Conservation (phyloP, 2,888 invertebrate species). For the Tetheella fluctuosa region DNA sequence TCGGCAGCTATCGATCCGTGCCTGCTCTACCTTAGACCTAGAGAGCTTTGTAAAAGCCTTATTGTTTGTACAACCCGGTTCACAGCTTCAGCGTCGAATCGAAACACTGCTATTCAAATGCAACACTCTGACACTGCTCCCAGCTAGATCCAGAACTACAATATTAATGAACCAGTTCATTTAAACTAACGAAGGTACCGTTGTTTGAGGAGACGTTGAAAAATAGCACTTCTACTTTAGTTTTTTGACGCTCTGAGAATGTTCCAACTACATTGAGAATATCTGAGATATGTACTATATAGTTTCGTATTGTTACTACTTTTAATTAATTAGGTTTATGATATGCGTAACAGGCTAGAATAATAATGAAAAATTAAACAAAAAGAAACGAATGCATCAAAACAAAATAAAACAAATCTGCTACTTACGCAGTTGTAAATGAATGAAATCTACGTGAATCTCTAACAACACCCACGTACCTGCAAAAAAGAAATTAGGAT, state of each 20-base stretch:
- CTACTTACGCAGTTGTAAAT: slow-evolving; percentile 73
- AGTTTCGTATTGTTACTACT: background rate
- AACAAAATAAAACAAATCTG: slow-evolving; percentile 60
- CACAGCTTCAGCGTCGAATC: slow-evolving; percentile 44
- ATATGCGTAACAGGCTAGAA: slow-evolving; percentile 4
- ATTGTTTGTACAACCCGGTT: slow-evolving; percentile 58
- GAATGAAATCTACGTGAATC: slow-evolving; percentile 68
- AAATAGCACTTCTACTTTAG: slow-evolving; percentile 42
- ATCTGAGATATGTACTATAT: slow-evolving; percentile 25
- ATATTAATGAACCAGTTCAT: slow-evolving; percentile 51
- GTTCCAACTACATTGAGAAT: slow-evolving; percentile 40
- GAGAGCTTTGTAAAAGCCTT: slow-evolving; percentile 52
- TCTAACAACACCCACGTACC: slow-evolving; percentile 78
- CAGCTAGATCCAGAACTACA: slow-evolving; percentile 41
- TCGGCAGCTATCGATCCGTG: slow-evolving; percentile 37
- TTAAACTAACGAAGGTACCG: slow-evolving; percentile 37
- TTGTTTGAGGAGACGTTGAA: slow-evolving; percentile 34
- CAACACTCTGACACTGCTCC: slow-evolving; percentile 46
- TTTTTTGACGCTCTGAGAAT: slow-evolving; percentile 53
- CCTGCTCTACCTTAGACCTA: slow-evolving; percentile 37
- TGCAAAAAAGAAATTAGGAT: slow-evolving; percentile 52
- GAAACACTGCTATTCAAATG: slow-evolving; percentile 54
- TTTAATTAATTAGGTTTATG: slow-evolving; percentile 21
- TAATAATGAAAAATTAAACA: slow-evolving; percentile 17
- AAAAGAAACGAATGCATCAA: slow-evolving; percentile 32